Evolutionary conservation across 2,113 vertebrate species (phyloP).

Genomic region (Tichodroma muraria): DNA sequence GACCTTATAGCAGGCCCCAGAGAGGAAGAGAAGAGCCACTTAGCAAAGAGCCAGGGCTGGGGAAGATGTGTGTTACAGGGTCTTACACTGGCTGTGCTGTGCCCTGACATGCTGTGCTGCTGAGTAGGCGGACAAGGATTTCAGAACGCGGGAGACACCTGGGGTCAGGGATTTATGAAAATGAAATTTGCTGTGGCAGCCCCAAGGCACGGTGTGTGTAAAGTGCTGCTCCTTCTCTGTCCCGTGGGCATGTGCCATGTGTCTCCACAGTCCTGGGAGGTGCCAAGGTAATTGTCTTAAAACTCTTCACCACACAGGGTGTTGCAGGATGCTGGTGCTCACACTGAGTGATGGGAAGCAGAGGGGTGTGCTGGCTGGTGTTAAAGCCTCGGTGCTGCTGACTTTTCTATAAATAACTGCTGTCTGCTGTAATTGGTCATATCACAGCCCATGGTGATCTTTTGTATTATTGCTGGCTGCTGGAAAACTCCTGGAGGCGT

Average conservation of each 20-base stretch:
- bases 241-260: not conserved
- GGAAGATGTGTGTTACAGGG: not conserved
- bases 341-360: not conserved
- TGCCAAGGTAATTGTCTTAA: conserved; percentile 8
- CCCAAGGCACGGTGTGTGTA: not conserved
- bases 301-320: not conserved
- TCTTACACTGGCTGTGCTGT: not conserved
- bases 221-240: not conserved
- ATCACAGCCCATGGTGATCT: conserved; percentile 31
- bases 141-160: not conserved
- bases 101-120: not conserved
- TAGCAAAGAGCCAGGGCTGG: not conserved
- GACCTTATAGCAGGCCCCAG: not conserved
- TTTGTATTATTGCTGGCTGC: conserved; percentile 42
- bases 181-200: not conserved
- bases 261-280: not conserved
- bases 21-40: not conserved
- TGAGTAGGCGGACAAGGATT: not conserved
- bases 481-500: conserved; percentile 37
- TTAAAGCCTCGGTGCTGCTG: conserved; percentile 24
- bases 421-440: conserved; percentile 53
- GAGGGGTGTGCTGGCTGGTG: not conserved
- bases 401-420: conserved; percentile 54
- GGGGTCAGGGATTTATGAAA: conserved; percentile 12
- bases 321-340: not conserved